Percentiles rank a stretch among this genome's conserved stretches.
phyloP scores from a whole-genome alignment of 1,140 invertebrate species.

The Aphaenogaster rudis region DNA sequence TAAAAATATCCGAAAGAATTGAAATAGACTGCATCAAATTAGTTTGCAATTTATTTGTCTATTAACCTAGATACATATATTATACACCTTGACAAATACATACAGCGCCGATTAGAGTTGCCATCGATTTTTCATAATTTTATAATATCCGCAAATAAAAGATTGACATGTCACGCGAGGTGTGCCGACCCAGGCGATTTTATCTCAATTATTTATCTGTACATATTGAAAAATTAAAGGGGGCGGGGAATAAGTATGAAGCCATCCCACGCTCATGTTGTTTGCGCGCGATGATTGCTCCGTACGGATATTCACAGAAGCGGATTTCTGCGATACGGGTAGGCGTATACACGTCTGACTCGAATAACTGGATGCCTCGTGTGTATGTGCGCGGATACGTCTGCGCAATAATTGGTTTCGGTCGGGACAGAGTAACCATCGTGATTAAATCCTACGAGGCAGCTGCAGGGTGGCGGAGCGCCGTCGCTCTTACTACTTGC shows the following conservation, averaged over 20 bases:
- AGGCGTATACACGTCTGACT: slow-evolving; percentile 48
- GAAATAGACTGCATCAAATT: background rate
- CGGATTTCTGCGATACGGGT: slow-evolving; percentile 53
- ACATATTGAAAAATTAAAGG: slow-evolving; percentile 10
- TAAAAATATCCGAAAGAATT: background rate
- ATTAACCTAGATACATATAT: background rate
- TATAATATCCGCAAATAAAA: background rate
- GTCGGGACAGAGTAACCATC: slow-evolving; percentile 82
- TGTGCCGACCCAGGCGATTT: background rate
- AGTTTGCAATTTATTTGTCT: background rate
- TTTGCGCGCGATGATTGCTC: slow-evolving; percentile 38
- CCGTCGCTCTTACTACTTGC: slow-evolving; percentile 70
- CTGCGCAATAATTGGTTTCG: slow-evolving; percentile 83
- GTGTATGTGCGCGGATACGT: slow-evolving; percentile 76
- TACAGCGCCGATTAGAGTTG: background rate
- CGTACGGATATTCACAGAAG: slow-evolving; percentile 58
- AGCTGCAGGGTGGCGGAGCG: slow-evolving; percentile 69
- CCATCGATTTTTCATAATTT: background rate
- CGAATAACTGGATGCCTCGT: slow-evolving; percentile 66
- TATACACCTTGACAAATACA: background rate
- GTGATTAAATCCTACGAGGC: slow-evolving; percentile 83
- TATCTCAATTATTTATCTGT: slow-evolving; percentile 27
- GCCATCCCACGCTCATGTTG: slow-evolving; percentile 23
- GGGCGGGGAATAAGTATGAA: slow-evolving; percentile 9
- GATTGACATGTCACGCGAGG: background rate